Base-by-base conservation (phyloP, 2,888 invertebrate species). In the Ditylenchus weischeri region DNA sequence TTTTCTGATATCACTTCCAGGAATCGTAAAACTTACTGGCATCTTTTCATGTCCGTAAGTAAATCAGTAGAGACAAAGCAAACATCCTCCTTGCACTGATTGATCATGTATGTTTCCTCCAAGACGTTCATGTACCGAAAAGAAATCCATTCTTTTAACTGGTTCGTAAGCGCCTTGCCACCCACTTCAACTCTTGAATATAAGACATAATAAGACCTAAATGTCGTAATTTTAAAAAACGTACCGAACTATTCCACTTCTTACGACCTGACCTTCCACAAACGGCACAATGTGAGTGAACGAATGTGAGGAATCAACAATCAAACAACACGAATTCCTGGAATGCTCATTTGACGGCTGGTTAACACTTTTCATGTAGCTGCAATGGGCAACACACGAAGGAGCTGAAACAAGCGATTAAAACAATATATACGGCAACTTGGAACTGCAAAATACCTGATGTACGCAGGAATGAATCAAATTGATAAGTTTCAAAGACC, bases 31-130 rank as follows among this genome's bases (percentile, higher is more conserved):
- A 47, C 49, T 35, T 59, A 64, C 68, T 62, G 47, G 58, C 57
- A 65, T 23, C 47, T 87, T 67, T 87, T 87, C 88, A 93, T 89
- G 77, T 94, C 93, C 23, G 86, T 85, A 78, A 88, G 88, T 79
- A 93, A 92, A 83, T 95, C 87, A 75, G 88, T 87, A 0, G 94
- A 90, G 0, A 96, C 92, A 86, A 89, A 98, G 83, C 96, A 96
- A 0, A 91, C 89, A 83, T 98, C 96, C 85, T 99, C 98, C 84
- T 99, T 99, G 0, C 90, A 91, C 86, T 98, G 95, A 85, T 98
- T 98, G 59, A 98, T 92, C 0, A 98, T 93, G 85, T 91, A 93
- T 0, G 94, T 93, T 84, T 98, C 98, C 83, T 96, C 95, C 92
- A 95, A 93, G 0, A 99, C 94, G 86, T 98, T 92, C 69, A 82